These are phyloP conservation scores for Platanista minor DNA, from an alignment of 2,113 vertebrate species.

Conservation along the genomic window DNA sequence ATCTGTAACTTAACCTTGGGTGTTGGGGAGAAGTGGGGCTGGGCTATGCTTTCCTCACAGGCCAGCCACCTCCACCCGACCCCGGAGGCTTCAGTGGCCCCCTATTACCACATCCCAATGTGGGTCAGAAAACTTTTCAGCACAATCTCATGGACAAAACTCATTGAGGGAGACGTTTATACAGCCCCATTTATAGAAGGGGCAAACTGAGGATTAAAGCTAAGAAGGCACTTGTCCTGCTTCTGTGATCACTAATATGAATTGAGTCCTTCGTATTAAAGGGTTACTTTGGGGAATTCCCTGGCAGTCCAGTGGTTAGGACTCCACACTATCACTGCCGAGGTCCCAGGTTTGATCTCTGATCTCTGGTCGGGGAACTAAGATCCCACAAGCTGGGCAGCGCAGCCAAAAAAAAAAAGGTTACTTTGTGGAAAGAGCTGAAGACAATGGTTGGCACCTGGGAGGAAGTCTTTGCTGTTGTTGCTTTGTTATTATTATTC, in stretches of 20 bases:
- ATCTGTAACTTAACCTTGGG: background rate
- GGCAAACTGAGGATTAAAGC: background rate
- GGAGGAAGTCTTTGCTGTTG: no score
- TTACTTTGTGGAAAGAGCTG: background rate
- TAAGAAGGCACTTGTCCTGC: background rate
- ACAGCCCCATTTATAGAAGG: background rate
- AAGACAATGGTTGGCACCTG: rapidly evolving
- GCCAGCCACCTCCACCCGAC: background rate
- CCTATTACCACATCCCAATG: background rate
- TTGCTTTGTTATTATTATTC: background rate
- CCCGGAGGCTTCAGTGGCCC: background rate
- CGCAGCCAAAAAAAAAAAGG: background rate
- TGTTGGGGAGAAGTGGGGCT: background rate
- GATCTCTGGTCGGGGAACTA: background rate
- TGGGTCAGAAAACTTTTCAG: background rate
- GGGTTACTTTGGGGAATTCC: background rate
- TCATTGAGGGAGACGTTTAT: rapidly evolving
- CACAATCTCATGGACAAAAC: no score
- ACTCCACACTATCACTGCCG: background rate
- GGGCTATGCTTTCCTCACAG: background rate
- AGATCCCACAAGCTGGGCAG: background rate
- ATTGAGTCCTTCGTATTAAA: rapidly evolving
- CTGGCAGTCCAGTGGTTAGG: background rate
- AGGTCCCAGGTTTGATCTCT: background rate
- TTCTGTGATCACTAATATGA: rapidly evolving